Evolutionary conservation across 2,113 vertebrate genomes (phyloP).

Genomic region (Hiodon alosoides): DNA sequence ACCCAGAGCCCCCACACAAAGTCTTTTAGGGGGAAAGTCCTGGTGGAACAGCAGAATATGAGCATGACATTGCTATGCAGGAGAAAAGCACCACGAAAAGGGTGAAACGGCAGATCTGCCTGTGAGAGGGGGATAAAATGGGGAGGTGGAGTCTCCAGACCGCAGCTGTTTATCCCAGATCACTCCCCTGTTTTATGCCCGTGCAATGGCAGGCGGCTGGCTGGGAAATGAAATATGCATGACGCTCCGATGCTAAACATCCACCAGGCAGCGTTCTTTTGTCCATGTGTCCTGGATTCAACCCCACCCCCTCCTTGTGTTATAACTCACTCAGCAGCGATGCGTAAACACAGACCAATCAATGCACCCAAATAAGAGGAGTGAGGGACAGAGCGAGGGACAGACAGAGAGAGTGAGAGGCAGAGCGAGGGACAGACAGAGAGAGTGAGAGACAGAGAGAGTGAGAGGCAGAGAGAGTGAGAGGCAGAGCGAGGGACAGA

Average conservation of each 20-base stretch:
- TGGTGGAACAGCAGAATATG: slow-evolving; percentile 10
- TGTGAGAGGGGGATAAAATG: neutral
- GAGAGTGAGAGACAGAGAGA: slow-evolving; percentile 22
- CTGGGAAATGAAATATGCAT: neutral
- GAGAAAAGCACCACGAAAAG: neutral
- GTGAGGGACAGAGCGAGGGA: too few species aligned
- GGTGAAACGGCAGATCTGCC: neutral
- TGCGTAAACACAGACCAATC: slow-evolving; percentile 22
- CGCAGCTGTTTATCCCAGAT: neutral
- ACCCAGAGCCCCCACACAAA: neutral
- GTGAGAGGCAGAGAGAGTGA: neutral
- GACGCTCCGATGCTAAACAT: slow-evolving; percentile 59
- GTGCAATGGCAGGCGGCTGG: neutral
- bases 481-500: neutral
- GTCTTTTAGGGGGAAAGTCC: neutral
- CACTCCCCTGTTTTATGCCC: neutral
- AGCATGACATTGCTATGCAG: neutral
- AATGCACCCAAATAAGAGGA: slow-evolving; percentile 26
- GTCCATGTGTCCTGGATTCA: slow-evolving; percentile 56
- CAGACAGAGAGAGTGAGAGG: neutral
- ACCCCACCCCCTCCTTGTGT: slow-evolving; percentile 56
- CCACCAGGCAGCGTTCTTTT: slow-evolving; percentile 54
- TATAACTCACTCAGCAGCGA: slow-evolving; percentile 47
- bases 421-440: neutral
- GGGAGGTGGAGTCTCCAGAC: neutral